Evolutionary conservation across 2,113 vertebrate species (phyloP), one percentile per base, ranked within the genome.

Genomic region (Fulmarus glacialis): DNA sequence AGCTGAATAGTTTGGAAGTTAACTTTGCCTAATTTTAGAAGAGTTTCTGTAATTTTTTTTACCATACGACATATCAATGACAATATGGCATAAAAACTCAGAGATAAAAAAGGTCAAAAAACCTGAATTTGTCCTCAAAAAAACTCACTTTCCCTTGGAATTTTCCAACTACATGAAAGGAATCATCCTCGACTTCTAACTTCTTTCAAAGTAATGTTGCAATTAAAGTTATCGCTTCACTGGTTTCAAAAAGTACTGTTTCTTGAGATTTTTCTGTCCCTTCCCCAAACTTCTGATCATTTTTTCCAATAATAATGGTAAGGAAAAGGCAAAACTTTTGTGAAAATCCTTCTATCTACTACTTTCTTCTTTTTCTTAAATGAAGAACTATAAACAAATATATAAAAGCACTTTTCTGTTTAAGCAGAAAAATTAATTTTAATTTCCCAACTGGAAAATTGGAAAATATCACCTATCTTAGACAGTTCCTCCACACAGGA

Each of bases 51-150:
- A 5, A 14, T 15, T 21, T 59, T 59, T 53, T 50, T 38, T 6
- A 11, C 27, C 17, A 6, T 24, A 29, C 1, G 1, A 53, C 6
- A 3, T 34, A 20, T 56, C 32, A 85, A 4, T 1, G 1, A 19
- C 14, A 47, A 3, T 20, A 42, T 27, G 5, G 12, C 13, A 40
- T 71, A 84, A 91, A 81, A 43, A 2, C 7, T 71, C 29, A 29
- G 55, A 74, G 7, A 11, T 60, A 50, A 42, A 95, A 56, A 59
- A 56, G 3, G 2, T 29, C 45, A 90, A 42, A 75, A 88, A 82
- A 42, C 7, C 10, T 43, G 42, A 59, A 38, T 63, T 86, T 77
- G 8, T 55, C 16, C 38, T n/a, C n/a, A 84, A 62, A 91, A 62
- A n/a, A 24, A 6, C 15, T 71, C 63, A 77, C 6, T 52, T 78